Percentiles rank a stretch among this genome's conserved stretches.
Evolutionary conservation across 2,113 vertebrate species (phyloP).

Genomic region (Haliaeetus leucogaster): DNA sequence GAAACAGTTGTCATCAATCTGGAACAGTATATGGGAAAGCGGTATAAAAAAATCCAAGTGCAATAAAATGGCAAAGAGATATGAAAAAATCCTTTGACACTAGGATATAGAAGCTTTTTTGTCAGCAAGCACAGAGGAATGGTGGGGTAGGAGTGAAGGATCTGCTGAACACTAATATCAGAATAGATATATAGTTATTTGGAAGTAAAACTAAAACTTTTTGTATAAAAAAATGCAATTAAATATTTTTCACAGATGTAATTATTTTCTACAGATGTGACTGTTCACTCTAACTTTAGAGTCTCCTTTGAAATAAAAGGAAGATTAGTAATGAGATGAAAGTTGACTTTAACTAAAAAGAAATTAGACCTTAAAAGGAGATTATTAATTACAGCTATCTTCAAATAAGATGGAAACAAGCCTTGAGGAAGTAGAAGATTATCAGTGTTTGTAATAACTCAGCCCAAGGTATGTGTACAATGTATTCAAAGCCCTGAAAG

Average conservation of each 20-base stretch:
- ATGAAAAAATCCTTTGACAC: not conserved
- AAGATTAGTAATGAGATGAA: slow-evolving; percentile 59
- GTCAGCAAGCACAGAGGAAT: not conserved
- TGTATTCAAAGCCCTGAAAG: not conserved
- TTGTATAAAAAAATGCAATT: not conserved
- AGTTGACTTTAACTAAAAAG: slow-evolving; percentile 38
- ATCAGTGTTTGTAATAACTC: slow-evolving; percentile 11
- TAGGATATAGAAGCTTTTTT: not conserved
- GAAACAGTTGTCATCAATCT: not conserved
- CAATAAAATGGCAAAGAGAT: not conserved
- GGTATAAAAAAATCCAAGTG: not conserved
- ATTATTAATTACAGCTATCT: slow-evolving; percentile 56
- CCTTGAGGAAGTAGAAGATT: slow-evolving; percentile 39
- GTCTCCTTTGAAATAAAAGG: slow-evolving; percentile 52
- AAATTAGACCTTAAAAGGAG: slow-evolving; percentile 38
- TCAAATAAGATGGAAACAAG: slow-evolving; percentile 42
- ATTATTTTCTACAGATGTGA: not conserved
- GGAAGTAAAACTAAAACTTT: not conserved
- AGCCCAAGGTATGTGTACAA: not conserved
- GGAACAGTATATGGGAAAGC: not conserved
- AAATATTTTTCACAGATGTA: not conserved
- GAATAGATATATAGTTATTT: not conserved
- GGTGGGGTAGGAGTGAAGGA: not conserved
- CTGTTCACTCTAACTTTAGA: slow-evolving; percentile 1
- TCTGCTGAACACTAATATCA: not conserved